Conservation (phyloP, 2,113 vertebrate species). For the Silurus meridionalis region DNA sequence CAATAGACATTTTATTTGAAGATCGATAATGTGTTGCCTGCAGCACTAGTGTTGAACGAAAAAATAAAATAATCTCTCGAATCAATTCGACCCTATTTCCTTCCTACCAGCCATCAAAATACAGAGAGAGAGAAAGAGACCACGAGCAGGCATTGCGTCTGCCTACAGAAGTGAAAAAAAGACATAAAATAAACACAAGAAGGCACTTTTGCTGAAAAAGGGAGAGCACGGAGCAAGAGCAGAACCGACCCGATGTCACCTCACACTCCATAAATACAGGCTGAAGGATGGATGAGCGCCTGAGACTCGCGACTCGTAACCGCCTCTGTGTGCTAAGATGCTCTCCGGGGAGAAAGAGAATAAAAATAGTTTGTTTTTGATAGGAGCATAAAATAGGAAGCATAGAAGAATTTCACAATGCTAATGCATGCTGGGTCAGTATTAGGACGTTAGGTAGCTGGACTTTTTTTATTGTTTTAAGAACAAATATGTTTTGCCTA, state of each 20-base stretch:
- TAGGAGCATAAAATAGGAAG: constrained; percentile 18
- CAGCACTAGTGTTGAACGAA: background rate
- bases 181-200: background rate
- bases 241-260: constrained; percentile 16
- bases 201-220: background rate
- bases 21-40: constrained; percentile 23
- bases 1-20: constrained; percentile 23
- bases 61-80: background rate
- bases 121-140: background rate
- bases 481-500: background rate
- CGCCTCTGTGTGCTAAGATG: background rate
- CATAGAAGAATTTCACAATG: background rate
- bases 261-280: background rate
- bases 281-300: background rate
- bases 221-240: background rate
- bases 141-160: background rate
- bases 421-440: constrained; percentile 14
- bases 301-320: background rate
- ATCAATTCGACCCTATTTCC: background rate
- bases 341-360: background rate
- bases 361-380: constrained; percentile 7
- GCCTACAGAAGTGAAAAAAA: background rate
- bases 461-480: too few species aligned
- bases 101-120: background rate
- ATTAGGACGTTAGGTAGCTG: background rate